Base-by-base conservation (phyloP, 2,888 invertebrate species). In the Heterodera filipjevi region DNA sequence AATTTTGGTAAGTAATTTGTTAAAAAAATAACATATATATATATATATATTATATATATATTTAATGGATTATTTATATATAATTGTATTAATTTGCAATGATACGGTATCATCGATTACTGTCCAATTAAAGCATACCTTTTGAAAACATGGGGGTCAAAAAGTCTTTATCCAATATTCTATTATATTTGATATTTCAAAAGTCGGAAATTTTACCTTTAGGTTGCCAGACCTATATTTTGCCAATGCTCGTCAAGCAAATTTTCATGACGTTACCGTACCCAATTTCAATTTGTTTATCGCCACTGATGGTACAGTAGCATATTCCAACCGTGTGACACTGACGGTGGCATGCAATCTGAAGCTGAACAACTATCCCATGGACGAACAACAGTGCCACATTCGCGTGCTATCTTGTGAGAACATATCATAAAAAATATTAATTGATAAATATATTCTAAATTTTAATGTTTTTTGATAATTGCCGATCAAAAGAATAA, bases 271-370 rank as follows among this genome's bases (percentile, higher is more conserved):
- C 19, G 82, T 81, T n/a, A 80, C 80, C 12, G 81, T 81, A 68
- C 80, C 80, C 59, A 74, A 74, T 32, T 74, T 74, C 53, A 74
- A 74, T 27, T 32, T 74, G n/a, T 74, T 74, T 32, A 77, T 81
- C 39, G 68, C 77, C 35, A 49, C 68, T 32, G 78, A 81, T 71
- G 81, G 81, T 32, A 80, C 80, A 3, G 73, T 81, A 35, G 77
- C 81, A 22, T 81, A 77, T 73, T 81, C 77, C 22, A 75, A 64
- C n/a, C 32, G 75, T 78, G 75, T 80, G 22, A 82, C 81, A n/a
- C 30, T 82, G 77, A 82, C 82, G 59, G 81, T 82, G 19, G 81
- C 81, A 5, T 82, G 82, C 76, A 80, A 80, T 33, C 77, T 82
- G 1, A 68, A 82, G 46, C 73, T 82, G 59, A 49, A 44, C 30